These are phyloP conservation scores for Folsomia candida DNA, from an alignment of 2,888 invertebrate genomes.

Conservation along the genomic window DNA sequence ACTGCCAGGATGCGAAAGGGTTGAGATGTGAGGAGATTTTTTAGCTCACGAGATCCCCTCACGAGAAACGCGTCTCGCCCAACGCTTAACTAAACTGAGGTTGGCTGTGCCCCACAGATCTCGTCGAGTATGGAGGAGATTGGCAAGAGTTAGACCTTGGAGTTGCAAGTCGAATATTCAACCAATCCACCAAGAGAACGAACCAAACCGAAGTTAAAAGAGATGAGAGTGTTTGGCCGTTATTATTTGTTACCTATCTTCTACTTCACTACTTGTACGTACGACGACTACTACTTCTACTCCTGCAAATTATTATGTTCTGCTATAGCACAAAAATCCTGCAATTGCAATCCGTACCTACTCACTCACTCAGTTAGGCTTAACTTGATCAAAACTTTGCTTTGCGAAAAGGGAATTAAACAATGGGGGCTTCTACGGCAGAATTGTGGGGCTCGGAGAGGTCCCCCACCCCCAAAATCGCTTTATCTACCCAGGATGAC, in stretches of 20 bases:
- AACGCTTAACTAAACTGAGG: no score
- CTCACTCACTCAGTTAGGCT: background rate
- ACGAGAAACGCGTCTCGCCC: background rate
- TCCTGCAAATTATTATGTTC: background rate
- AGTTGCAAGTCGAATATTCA: background rate
- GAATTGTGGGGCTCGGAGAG: background rate
- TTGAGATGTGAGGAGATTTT: slow-evolving; percentile 11
- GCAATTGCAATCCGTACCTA: background rate
- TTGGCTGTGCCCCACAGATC: background rate
- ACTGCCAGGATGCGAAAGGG: slow-evolving; percentile 1
- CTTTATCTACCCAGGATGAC: no score
- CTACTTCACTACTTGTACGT: no score
- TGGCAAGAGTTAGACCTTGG: background rate
- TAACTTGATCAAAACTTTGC: background rate
- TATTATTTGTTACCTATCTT: background rate
- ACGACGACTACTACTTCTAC: no score
- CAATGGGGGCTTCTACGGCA: background rate
- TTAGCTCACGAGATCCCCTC: background rate
- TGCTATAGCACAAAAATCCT: background rate
- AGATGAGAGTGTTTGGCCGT: background rate
- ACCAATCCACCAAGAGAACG: background rate
- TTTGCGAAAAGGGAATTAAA: background rate
- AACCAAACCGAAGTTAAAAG: background rate
- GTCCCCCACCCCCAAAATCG: no score
- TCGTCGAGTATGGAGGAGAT: background rate